A percentile compares a stretch with the other conserved stretches of the same genome.
These are phyloP conservation scores for Alitta virens DNA, from an alignment of 2,888 invertebrate genomes.

Conservation along the genomic window DNA sequence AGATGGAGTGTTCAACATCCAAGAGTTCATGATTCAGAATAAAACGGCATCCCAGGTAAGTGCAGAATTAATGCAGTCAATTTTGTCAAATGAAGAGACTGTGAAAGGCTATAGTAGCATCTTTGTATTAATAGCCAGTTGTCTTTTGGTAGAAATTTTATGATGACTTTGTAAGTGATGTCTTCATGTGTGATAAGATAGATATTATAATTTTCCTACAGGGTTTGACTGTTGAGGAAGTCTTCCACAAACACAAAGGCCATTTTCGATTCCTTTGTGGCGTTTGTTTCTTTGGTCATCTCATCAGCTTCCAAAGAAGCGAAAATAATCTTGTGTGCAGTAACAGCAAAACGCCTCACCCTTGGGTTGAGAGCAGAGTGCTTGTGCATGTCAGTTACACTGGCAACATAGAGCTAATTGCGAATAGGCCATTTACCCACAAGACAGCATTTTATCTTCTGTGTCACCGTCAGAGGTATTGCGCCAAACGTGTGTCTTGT, in stretches of 20 bases:
- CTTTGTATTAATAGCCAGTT: too few species aligned
- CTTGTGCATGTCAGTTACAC: slow-evolving; percentile 38
- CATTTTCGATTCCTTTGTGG: slow-evolving; percentile 44
- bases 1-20: slow-evolving; percentile 41
- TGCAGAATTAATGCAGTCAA: too few species aligned
- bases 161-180: too few species aligned
- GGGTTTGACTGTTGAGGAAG: slow-evolving; percentile 34
- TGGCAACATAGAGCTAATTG: slow-evolving; percentile 36
- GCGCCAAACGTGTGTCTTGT: slow-evolving; percentile 29
- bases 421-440: slow-evolving; percentile 37
- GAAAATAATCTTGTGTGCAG: slow-evolving; percentile 24
- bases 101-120: too few species aligned
- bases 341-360: slow-evolving; percentile 28
- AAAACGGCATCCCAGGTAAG: not conserved
- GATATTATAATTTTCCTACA: too few species aligned
- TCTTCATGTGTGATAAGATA: too few species aligned
- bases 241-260: slow-evolving; percentile 40
- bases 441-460: slow-evolving; percentile 48
- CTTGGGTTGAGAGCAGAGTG: slow-evolving; percentile 37
- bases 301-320: slow-evolving; percentile 28
- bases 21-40: slow-evolving; percentile 42
- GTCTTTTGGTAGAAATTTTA: too few species aligned
- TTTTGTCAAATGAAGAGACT: too few species aligned
- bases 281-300: slow-evolving; percentile 38
- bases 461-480: slow-evolving; percentile 43